Evolutionary conservation across 2,888 invertebrate species (phyloP), one percentile per base, ranked within the genome.

Genomic region (Dione juno): DNA sequence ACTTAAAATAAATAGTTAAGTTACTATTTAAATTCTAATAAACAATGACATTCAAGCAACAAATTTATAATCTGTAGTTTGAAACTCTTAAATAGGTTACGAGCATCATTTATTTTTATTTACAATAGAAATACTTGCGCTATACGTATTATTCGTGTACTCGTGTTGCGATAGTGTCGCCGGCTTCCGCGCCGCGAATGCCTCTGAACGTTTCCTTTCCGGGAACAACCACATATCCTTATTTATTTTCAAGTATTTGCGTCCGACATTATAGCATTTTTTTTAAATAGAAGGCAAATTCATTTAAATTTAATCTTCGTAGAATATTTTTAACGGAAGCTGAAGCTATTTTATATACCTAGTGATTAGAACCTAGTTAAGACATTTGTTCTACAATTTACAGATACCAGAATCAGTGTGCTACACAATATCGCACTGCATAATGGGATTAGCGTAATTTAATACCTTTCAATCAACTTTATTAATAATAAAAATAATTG

Each of bases 221-320:
- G 63, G 68, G 57, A 71, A 70, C 65, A 66, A 67, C 64, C 66
- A 74, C 73, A 70, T 66, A 73, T 72, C 71, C 74, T 68, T 74
- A 74, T 75, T 74, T 75, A 74, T 75, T 74, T 71, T 68, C 70
- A 70, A 64, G 64, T 50, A 64, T 64, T 64, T 40, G 37, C n/a
- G 64, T 40, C 64, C 19, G 48, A 50, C 9, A 52, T 50, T 50
- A 52, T 64, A 40, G 37, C 21, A 64, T 64, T 64, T 50, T 64
- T 50, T 52, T 64, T 52, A 64, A 64, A 52, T 64, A 40, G 40
- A 64, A 40, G 50, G 19, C 19, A 64, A 64, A 40, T 52, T 14
- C 16, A 50, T 50, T 64, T 40, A 21, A 50, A 35, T 40, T 64
- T 57, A 37, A 37, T 57, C 11, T 61, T 16, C 10, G 35, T 61